phyloP scores from a whole-genome alignment of 1,140 invertebrate genomes.

The Aphidius ervi region DNA sequence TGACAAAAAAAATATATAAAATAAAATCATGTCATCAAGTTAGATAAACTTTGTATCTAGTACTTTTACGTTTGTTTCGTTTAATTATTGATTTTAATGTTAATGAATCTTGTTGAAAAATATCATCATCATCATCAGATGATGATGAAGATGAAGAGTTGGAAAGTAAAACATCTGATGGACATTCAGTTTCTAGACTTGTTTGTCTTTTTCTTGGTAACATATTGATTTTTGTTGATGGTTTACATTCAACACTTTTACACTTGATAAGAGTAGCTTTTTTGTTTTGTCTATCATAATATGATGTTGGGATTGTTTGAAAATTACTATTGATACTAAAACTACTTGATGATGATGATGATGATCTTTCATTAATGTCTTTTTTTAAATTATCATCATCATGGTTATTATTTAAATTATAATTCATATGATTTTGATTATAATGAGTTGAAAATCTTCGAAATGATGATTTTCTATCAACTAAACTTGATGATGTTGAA shows the following conservation, averaged over 20 bases:
- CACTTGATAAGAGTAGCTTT: conserved; percentile 24
- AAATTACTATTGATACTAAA: too few species aligned
- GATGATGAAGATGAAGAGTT: conserved; percentile 27
- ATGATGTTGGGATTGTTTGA: conserved; percentile 4
- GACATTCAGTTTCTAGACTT: conserved; percentile 30
- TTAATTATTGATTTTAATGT: conserved; percentile 23
- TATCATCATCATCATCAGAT: conserved; percentile 19
- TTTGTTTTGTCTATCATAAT: conserved; percentile 23
- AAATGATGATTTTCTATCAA: too few species aligned
- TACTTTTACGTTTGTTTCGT: conserved; percentile 34
- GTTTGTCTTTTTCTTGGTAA: conserved; percentile 30
- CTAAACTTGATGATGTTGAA: too few species aligned
- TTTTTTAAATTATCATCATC: too few species aligned
- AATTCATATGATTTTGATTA: too few species aligned
- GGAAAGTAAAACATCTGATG: conserved; percentile 9
- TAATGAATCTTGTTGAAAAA: conserved; percentile 22
- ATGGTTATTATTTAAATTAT: too few species aligned
- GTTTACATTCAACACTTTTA: conserved; percentile 27
- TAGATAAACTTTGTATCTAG: conserved; percentile 40
- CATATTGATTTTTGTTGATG: conserved; percentile 16
- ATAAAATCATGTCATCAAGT: conserved; percentile 21
- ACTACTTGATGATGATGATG: too few species aligned
- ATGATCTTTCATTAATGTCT: too few species aligned
- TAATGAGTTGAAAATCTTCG: too few species aligned
- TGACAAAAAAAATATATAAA: too few species aligned